These are phyloP conservation scores for Rhabdornis inornatus DNA, from an alignment of 2,113 vertebrate genomes.

Conservation along the genomic window DNA sequence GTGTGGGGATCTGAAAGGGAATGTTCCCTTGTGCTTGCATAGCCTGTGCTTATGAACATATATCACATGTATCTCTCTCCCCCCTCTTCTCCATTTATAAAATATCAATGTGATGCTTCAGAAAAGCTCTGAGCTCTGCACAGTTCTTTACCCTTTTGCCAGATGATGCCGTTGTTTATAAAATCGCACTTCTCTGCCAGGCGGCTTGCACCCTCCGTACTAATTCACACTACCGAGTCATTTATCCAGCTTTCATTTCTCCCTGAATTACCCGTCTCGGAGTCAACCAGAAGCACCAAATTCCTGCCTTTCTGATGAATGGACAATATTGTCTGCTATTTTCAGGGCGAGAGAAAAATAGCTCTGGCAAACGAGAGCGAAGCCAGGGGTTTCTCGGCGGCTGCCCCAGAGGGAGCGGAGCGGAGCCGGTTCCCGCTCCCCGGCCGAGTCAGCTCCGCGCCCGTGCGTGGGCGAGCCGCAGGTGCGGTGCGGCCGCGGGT, in stretches of 20 bases:
- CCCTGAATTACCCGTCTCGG: slow-evolving; percentile 1
- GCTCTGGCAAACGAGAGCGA: neutral
- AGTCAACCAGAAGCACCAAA: slow-evolving; percentile 27
- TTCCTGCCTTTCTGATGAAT: slow-evolving; percentile 45
- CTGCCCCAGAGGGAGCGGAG: neutral
- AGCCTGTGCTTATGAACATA: neutral
- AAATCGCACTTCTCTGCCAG: neutral
- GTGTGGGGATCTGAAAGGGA: neutral
- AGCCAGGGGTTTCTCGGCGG: neutral
- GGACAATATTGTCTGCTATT: neutral
- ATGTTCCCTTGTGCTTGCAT: neutral
- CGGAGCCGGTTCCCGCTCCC: neutral
- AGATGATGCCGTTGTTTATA: slow-evolving; percentile 23
- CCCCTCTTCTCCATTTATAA: neutral
- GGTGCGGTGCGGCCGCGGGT: neutral
- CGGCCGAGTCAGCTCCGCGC: neutral
- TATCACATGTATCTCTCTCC: neutral
- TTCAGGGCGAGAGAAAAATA: slow-evolving; percentile 8
- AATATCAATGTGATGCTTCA: neutral
- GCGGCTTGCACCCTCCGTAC: neutral
- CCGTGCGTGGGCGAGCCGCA: neutral
- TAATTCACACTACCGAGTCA: neutral
- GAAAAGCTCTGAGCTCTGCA: neutral
- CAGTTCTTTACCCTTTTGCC: slow-evolving; percentile 1
- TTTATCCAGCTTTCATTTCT: slow-evolving; percentile 9